Conservation (phyloP, 1,140 invertebrate species). For the Diorhabda sublineata region DNA sequence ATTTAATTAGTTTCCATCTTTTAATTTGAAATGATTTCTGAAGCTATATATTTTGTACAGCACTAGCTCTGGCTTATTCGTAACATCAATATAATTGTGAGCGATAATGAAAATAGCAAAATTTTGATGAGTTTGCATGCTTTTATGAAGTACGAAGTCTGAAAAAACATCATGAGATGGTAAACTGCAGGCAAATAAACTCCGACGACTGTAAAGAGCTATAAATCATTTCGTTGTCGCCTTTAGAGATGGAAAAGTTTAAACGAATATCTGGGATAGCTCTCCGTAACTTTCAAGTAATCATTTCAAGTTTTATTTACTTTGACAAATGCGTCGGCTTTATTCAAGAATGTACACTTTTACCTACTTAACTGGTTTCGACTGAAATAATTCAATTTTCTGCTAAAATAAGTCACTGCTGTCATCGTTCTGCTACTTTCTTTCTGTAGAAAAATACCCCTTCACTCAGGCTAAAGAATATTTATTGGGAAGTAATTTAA, state of each 20-base stretch:
- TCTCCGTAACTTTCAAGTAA: not conserved
- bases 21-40: too few relatives aligned
- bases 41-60: too few relatives aligned
- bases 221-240: not conserved
- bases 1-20: too few relatives aligned
- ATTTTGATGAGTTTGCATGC: not conserved
- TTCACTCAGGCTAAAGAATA: not conserved
- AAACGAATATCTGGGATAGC: constrained; percentile 1
- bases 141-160: constrained; percentile 1
- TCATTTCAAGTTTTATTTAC: constrained; percentile 3
- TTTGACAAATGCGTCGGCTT: not conserved
- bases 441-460: not conserved
- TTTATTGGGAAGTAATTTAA: not conserved
- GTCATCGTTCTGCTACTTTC: not conserved
- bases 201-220: constrained; percentile 1
- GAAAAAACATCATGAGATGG: not conserved
- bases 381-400: constrained; percentile 3
- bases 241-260: constrained; percentile 2
- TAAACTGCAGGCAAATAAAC: not conserved
- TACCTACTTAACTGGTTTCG: not conserved
- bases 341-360: constrained; percentile 1
- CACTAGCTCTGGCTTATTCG: too few relatives aligned
- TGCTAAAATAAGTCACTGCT: not conserved
- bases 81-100: too few relatives aligned
- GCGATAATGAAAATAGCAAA: not conserved